A percentile compares a stretch with the other conserved stretches of the same genome.
Evolutionary conservation across 2,797 vertebrate genomes (phyloP).

Genomic region (Falco berigora): DNA sequence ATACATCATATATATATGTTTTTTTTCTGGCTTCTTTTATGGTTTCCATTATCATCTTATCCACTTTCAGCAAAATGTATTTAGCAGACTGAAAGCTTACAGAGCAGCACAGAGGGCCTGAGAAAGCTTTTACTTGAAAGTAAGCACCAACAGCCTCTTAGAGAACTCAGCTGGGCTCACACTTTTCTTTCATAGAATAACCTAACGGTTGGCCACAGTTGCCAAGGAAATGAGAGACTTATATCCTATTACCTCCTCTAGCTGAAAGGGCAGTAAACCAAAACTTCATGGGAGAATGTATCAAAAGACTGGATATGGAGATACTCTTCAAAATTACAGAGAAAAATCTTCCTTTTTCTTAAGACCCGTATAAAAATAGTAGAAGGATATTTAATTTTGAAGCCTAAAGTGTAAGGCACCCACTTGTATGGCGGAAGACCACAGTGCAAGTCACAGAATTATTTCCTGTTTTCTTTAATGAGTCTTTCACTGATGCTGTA

Average conservation of each 20-base stretch:
- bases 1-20: no score
- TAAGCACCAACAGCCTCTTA: background rate
- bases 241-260: background rate
- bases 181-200: background rate
- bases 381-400: background rate
- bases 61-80: background rate
- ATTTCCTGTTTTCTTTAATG: background rate
- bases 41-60: background rate
- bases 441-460: background rate
- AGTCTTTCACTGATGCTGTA: background rate
- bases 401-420: background rate
- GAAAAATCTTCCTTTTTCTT: background rate
- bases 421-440: background rate
- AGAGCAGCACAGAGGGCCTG: background rate
- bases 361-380: background rate
- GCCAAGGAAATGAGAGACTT: constrained; percentile 11
- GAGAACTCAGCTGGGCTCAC: background rate
- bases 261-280: constrained; percentile 1
- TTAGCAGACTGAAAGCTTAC: background rate
- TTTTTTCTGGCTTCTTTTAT: no score
- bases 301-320: background rate
- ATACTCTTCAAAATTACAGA: background rate
- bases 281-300: constrained; percentile 5
- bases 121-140: background rate
- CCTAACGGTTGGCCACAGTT: background rate